These are phyloP conservation scores for Alaudala cheleensis DNA, from an alignment of 2,113 vertebrate genomes.

Conservation along the genomic window DNA sequence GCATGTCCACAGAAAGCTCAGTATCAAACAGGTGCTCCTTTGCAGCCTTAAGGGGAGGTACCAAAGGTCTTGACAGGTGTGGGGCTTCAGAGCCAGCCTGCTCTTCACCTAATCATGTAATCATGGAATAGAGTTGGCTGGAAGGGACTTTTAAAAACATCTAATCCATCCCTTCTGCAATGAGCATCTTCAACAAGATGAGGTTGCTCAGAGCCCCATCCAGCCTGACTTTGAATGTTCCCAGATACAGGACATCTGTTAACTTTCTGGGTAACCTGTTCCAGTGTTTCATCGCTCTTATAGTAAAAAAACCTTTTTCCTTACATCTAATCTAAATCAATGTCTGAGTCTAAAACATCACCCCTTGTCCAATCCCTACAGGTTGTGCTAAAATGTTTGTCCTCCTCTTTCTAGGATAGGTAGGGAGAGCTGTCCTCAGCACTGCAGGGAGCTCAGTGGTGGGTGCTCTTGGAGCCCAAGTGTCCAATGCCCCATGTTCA, in stretches of 20 bases:
- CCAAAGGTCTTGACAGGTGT: fast-evolving
- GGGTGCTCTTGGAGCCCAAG: background rate
- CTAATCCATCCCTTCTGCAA: background rate
- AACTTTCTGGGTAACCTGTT: background rate
- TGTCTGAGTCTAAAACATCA: background rate
- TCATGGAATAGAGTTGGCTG: no score
- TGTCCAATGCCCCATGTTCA: no score
- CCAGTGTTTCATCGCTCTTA: background rate
- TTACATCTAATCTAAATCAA: background rate
- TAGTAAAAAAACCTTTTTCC: background rate
- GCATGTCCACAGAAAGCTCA: background rate
- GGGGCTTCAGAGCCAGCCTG: background rate
- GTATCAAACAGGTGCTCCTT: background rate
- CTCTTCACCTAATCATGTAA: background rate
- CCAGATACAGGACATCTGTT: background rate
- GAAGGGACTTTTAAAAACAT: background rate
- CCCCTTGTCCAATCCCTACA: background rate
- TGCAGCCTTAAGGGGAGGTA: background rate
- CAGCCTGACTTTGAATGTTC: background rate
- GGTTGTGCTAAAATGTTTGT: background rate
- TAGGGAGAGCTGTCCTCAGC: background rate
- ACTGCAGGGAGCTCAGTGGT: background rate
- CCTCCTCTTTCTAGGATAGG: background rate
- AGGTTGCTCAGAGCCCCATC: background rate
- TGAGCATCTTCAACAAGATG: background rate